Conservation (phyloP, 2,888 invertebrate genomes). For the Acleris cristana region DNA sequence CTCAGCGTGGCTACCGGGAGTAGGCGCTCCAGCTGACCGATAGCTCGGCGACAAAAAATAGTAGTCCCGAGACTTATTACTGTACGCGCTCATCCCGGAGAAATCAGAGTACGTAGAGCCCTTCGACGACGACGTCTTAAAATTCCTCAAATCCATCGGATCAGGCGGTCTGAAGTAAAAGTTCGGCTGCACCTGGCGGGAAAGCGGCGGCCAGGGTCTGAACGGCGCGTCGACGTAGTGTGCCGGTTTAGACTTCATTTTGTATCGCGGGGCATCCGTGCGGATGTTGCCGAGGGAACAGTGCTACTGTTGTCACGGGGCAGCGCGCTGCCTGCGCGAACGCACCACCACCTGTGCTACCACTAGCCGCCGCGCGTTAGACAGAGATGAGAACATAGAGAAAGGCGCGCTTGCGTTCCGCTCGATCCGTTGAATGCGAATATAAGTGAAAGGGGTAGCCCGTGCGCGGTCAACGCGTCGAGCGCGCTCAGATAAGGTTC, state of each 20-base stretch:
- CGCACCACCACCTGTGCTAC: slow-evolving; percentile 65
- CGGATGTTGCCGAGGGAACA: slow-evolving; percentile 76
- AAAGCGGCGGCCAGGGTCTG: slow-evolving; percentile 87
- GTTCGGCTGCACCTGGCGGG: slow-evolving; percentile 79
- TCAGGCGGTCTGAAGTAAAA: slow-evolving; percentile 79
- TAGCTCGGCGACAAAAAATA: slow-evolving; percentile 89
- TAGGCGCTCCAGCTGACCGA: slow-evolving; percentile 86
- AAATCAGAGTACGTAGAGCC: slow-evolving; percentile 79
- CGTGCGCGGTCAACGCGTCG: slow-evolving; percentile 70
- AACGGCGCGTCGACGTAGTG: slow-evolving; percentile 79
- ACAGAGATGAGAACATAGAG: slow-evolving; percentile 79
- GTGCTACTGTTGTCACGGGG: slow-evolving; percentile 73
- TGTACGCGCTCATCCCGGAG: slow-evolving; percentile 78
- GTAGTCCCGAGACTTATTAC: slow-evolving; percentile 77
- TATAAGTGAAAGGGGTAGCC: slow-evolving; percentile 82
- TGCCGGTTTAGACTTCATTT: slow-evolving; percentile 86
- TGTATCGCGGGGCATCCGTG: slow-evolving; percentile 82
- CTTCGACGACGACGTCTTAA: slow-evolving; percentile 72
- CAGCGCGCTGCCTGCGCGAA: slow-evolving; percentile 59
- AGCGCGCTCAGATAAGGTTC: slow-evolving; percentile 58
- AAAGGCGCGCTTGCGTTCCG: slow-evolving; percentile 77
- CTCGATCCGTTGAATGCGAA: slow-evolving; percentile 75
- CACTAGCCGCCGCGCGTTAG: slow-evolving; percentile 66
- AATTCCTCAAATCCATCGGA: slow-evolving; percentile 78
- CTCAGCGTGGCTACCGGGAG: slow-evolving; percentile 65